These are phyloP conservation scores for Falco columbarius DNA, from an alignment of 2,797 vertebrate species.

Conservation along the genomic window DNA sequence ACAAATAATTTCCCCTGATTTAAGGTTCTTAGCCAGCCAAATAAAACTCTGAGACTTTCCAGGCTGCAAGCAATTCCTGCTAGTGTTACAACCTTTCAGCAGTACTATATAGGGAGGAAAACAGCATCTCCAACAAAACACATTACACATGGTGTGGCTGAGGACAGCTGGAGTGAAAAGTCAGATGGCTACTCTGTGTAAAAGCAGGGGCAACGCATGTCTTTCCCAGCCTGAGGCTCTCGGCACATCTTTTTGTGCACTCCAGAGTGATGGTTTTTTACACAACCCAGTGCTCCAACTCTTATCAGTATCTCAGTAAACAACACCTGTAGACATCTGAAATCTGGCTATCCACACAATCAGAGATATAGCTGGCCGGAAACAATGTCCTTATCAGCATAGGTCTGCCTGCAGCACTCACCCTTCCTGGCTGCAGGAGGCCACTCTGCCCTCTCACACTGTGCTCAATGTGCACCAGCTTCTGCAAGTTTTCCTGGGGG, in stretches of 20 bases:
- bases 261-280: neutral
- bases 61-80: neutral
- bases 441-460: slow-evolving; percentile 88
- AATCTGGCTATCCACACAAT: neutral
- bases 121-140: neutral
- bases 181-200: neutral
- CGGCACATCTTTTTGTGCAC: neutral
- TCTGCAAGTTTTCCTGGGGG: slow-evolving; percentile 90
- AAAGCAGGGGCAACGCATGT: neutral
- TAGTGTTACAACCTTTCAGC: neutral
- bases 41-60: neutral
- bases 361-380: neutral
- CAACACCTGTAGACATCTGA: slow-evolving; percentile 51
- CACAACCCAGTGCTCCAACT: neutral
- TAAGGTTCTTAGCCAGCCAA: neutral
- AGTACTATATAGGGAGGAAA: neutral
- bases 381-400: slow-evolving; percentile 74
- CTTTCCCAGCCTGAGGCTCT: neutral
- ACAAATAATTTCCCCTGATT: neutral
- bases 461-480: slow-evolving; percentile 93
- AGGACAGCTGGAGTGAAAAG: neutral
- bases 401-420: slow-evolving; percentile 73
- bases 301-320: neutral
- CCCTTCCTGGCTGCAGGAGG: slow-evolving; percentile 93
- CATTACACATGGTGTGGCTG: neutral